These are phyloP conservation scores for Agonopterix arenella DNA, from an alignment of 2,888 invertebrate species.

Conservation along the genomic window DNA sequence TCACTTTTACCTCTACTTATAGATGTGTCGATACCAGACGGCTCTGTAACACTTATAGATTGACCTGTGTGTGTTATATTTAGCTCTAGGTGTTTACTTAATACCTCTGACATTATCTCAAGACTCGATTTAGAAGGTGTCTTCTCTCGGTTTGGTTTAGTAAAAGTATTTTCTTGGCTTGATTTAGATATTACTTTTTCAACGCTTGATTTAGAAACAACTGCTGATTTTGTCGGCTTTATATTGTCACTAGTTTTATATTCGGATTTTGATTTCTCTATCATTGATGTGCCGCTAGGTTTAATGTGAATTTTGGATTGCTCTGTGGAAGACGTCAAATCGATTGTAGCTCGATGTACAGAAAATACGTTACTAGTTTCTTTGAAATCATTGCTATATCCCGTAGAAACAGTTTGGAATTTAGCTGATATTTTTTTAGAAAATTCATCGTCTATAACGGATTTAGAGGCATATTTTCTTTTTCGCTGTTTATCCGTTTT, in stretches of 20 bases:
- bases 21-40: not conserved
- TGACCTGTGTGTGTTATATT: too few relatives aligned
- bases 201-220: not conserved
- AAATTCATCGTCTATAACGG: conserved; percentile 25
- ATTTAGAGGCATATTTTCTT: not conserved
- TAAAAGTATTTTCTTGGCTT: too few relatives aligned
- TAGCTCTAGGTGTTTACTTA: too few relatives aligned
- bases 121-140: too few relatives aligned
- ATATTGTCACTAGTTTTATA: not conserved
- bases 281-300: not conserved
- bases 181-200: not conserved
- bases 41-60: not conserved
- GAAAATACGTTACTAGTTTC: conserved; percentile 28
- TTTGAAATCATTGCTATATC: conserved; percentile 30
- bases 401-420: conserved; percentile 50
- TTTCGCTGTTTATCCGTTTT: conserved; percentile 14
- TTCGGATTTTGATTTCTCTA: not conserved
- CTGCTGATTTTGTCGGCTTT: not conserved
- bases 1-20: not conserved
- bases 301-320: conserved; percentile 16
- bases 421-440: conserved; percentile 43
- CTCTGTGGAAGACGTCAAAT: conserved; percentile 31
- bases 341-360: conserved; percentile 36
- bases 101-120: too few relatives aligned
- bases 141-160: too few relatives aligned